phyloP scores from a whole-genome alignment of 2,888 invertebrate genomes.

The Platerodrilus igneus region DNA sequence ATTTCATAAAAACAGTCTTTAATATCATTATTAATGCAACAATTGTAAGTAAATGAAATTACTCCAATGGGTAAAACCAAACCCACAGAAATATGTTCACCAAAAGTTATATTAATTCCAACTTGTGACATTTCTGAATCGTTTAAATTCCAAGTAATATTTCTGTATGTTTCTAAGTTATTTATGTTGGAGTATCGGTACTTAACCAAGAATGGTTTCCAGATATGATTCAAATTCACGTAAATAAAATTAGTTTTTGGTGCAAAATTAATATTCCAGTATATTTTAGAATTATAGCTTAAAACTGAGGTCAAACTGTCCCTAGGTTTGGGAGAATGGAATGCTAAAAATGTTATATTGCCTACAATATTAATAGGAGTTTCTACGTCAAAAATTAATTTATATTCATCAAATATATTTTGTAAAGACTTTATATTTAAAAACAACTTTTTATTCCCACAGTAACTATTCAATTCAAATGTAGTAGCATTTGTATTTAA shows the following conservation, averaged over 20 bases:
- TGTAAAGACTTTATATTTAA: slow-evolving; percentile 7
- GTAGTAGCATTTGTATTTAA: slow-evolving; percentile 7
- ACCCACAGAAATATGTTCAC: slow-evolving; percentile 17
- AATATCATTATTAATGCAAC: slow-evolving; percentile 9
- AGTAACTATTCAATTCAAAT: slow-evolving; percentile 13
- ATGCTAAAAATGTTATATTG: slow-evolving; percentile 6
- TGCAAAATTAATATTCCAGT: slow-evolving; percentile 10
- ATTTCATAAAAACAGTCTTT: slow-evolving; percentile 15
- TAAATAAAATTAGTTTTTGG: slow-evolving; percentile 7
- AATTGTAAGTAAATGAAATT: slow-evolving; percentile 11
- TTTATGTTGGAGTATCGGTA: slow-evolving; percentile 15
- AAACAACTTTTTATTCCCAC: slow-evolving; percentile 9
- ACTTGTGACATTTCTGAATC: slow-evolving; percentile 14
- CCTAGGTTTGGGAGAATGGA: too few species aligned
- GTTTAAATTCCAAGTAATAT: slow-evolving; percentile 25
- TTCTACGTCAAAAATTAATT: slow-evolving; percentile 12
- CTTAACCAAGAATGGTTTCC: slow-evolving; percentile 16
- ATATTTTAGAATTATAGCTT: slow-evolving; percentile 14
- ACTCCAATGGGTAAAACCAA: slow-evolving; percentile 20
- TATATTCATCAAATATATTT: slow-evolving; percentile 9
- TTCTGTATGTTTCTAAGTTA: slow-evolving; percentile 7
- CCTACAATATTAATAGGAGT: slow-evolving; percentile 9
- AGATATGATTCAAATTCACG: slow-evolving; percentile 16
- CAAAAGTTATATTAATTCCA: slow-evolving; percentile 21
- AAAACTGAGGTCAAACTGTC: slow-evolving; percentile 4